phyloP scores from a whole-genome alignment of 2,888 invertebrate genomes.

The Taenaris catops region DNA sequence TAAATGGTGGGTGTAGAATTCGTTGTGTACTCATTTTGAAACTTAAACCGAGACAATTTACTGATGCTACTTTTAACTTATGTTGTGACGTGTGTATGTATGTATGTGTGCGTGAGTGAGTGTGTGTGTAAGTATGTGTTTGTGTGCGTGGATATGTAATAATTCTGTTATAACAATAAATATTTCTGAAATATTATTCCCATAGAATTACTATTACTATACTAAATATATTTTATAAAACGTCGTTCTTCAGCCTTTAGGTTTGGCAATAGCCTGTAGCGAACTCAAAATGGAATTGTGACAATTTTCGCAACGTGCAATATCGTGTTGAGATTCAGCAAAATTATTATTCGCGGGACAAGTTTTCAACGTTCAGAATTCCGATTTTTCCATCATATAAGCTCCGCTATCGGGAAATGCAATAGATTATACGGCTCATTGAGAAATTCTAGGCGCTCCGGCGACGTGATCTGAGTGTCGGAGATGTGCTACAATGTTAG shows the following conservation, averaged over 20 bases:
- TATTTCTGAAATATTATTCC: no score
- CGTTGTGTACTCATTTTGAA: no score
- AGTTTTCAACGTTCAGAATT: slow-evolving; percentile 28
- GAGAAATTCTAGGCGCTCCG: slow-evolving; percentile 43
- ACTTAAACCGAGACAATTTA: no score
- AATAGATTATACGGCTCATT: slow-evolving; percentile 49
- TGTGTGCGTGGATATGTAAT: no score
- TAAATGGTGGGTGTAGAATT: no score
- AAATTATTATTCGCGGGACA: slow-evolving; percentile 24
- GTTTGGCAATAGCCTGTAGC: slow-evolving; percentile 11
- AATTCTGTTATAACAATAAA: no score
- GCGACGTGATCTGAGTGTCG: slow-evolving; percentile 41
- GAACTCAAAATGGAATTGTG: slow-evolving; percentile 10
- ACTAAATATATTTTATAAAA: no score
- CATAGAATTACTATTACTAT: no score
- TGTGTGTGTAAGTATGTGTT: no score
- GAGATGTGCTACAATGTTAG: slow-evolving; percentile 15
- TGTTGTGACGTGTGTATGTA: no score
- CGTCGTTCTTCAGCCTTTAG: slow-evolving; percentile 10
- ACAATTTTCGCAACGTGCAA: slow-evolving; percentile 12
- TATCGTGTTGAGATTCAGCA: slow-evolving; percentile 14
- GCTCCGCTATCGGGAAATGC: slow-evolving; percentile 31
- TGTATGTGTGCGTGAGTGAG: no score
- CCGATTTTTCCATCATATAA: slow-evolving; percentile 31
- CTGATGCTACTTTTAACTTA: no score